Conservation (phyloP, 2,888 invertebrate species). For the Lydus trimaculatus region DNA sequence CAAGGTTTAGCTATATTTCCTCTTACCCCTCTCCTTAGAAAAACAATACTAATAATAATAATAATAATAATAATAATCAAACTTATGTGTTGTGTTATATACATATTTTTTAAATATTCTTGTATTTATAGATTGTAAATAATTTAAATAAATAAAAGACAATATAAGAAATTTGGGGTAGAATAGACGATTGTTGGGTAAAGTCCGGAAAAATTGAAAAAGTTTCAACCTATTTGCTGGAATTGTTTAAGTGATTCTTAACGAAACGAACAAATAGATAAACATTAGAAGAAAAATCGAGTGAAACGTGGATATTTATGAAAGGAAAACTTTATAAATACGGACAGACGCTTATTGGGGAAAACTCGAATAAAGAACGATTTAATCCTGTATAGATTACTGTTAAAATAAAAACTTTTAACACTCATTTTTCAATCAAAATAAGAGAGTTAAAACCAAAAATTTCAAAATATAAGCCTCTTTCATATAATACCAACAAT, state of each 20-base stretch:
- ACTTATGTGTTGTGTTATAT: background rate
- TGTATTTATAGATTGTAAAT: too few relatives aligned
- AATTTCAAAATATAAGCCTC: background rate
- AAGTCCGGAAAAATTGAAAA: slow-evolving; percentile 25
- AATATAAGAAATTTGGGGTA: background rate
- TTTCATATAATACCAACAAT: background rate
- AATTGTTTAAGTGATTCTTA: slow-evolving; percentile 2
- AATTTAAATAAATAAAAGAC: background rate
- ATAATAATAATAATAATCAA: background rate
- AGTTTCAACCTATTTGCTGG: background rate
- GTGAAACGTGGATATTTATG: background rate
- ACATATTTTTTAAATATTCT: background rate
- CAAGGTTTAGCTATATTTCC: slow-evolving; percentile 35
- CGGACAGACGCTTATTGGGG: background rate
- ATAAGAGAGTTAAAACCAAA: too few relatives aligned
- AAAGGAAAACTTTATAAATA: background rate
- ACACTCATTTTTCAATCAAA: too few relatives aligned
- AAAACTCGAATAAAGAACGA: background rate
- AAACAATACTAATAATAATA: background rate
- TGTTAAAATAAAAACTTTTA: background rate
- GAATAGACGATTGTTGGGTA: background rate
- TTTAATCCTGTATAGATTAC: background rate
- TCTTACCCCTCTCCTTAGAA: slow-evolving; percentile 17
- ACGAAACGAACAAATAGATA: background rate
- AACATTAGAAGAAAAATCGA: background rate